Evolutionary conservation across 1,140 invertebrate genomes (phyloP), one percentile per base, ranked within the genome.

Genomic region (Cydia strobilella): DNA sequence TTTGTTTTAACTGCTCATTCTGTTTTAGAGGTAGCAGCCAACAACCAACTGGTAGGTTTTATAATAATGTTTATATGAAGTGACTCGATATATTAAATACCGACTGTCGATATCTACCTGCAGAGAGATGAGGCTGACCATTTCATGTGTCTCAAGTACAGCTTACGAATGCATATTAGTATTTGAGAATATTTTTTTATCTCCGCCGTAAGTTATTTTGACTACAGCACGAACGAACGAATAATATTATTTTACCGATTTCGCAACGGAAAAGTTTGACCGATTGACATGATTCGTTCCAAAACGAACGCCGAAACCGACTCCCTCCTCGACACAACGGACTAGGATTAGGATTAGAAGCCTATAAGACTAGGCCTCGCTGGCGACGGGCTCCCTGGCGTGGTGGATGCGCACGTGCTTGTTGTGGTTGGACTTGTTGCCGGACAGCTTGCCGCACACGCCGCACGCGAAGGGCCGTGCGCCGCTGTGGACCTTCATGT

Each of bases 371-470:
- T 51, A 51, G 48, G 48, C 48, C 48, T 51, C 48, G 48, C 48
- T 51, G 79, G 96, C 97, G 74, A 97, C 95, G 20, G 96, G 96
- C 87, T 97, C 97, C 48, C 97, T 93, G 45, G 97, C 96, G 92
- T 97, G 96, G 91, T 98, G 97, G 81, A 97, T 97, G 86, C 96
- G 96, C 51, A 97, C 94, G 86, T 98, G 97, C 87, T 97, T 97
- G 84, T 97, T 97, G 83, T 97, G 97, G 93, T 97, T 97, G 31
- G 96, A 97, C 91, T 97, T 97, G 39, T 97, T 97, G 79, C 96
- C 96, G 31, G 96, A 97, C 13, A 96, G 96, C 89, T 97, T 98
- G 2, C 96, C 96, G 90, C 97, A 98, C 72, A 97, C 96, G 79
- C 96, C 96, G 91, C 97, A 98, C 0, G 95, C 94, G 87, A 96